Evolutionary conservation across 2,888 invertebrate species (phyloP).

Genomic region (Andrena fulva): DNA sequence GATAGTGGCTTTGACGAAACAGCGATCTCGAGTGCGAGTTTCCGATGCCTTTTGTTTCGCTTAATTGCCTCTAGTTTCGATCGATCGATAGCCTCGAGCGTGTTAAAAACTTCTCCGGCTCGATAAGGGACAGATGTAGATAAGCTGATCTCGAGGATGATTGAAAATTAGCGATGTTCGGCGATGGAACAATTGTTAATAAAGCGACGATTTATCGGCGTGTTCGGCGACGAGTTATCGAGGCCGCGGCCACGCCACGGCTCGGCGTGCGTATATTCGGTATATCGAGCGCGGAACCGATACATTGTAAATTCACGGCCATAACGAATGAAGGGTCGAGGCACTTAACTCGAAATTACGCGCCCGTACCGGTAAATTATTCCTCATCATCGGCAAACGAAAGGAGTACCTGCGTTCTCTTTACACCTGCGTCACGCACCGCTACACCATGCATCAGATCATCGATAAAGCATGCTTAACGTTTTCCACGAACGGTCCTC

Average conservation of each 20-base stretch:
- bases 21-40: not conserved
- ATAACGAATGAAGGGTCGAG: constrained; percentile 20
- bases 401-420: constrained; percentile 36
- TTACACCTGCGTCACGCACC: constrained; percentile 58
- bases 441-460: constrained; percentile 37
- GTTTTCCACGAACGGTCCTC: constrained; percentile 50
- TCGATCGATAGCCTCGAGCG: constrained; percentile 3
- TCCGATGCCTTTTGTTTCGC: not conserved
- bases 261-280: not conserved
- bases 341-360: constrained; percentile 48
- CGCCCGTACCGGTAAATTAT: constrained; percentile 49
- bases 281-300: constrained; percentile 21
- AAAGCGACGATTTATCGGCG: not conserved
- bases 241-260: not conserved
- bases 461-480: constrained; percentile 55
- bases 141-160: constrained; percentile 2
- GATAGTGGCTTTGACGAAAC: constrained; percentile 27
- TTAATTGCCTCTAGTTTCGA: constrained; percentile 4
- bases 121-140: not conserved
- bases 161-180: constrained; percentile 18
- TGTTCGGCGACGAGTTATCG: not conserved
- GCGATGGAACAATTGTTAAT: constrained; percentile 19
- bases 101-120: not conserved
- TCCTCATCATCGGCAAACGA: constrained; percentile 50
- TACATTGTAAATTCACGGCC: constrained; percentile 43